phyloP scores from a whole-genome alignment of 1,140 invertebrate species.

The Apis dorsata region DNA sequence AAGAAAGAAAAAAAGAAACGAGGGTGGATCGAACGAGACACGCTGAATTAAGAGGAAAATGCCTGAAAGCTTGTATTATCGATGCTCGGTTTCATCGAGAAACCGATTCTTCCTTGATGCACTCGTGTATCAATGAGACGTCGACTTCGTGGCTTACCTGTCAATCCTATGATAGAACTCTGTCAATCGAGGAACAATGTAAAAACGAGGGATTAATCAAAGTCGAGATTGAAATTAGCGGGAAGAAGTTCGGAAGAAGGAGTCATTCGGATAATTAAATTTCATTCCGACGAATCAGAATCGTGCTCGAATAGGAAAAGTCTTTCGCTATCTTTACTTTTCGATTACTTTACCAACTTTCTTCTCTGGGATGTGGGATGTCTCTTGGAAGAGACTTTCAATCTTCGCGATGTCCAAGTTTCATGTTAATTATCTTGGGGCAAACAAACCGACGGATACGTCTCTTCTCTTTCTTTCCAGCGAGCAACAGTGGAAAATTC shows the following conservation, averaged over 20 bases:
- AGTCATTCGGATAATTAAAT: conserved; percentile 40
- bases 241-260: not conserved
- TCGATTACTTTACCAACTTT: too few relatives aligned
- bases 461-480: not conserved
- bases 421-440: conserved; percentile 22
- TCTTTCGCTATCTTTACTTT: too few relatives aligned
- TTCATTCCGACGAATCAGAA: conserved; percentile 5
- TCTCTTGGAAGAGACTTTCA: not conserved
- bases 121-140: not conserved
- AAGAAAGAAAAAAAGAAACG: not conserved
- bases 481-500: not conserved
- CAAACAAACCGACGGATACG: conserved; percentile 16
- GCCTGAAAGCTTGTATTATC: not conserved
- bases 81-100: not conserved
- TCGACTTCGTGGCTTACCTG: not conserved
- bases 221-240: conserved; percentile 26
- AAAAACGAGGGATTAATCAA: conserved; percentile 16
- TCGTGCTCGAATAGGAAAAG: not conserved
- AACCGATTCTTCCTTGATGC: not conserved
- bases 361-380: not conserved
- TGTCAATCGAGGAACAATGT: conserved; percentile 14
- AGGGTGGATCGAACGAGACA: not conserved
- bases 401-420: conserved; percentile 6
- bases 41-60: conserved; percentile 10
- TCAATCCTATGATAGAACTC: not conserved